Percentiles rank a stretch among this genome's conserved stretches.
Conservation (phyloP, 2,113 vertebrate genomes). For the Apodemus speciosus region DNA sequence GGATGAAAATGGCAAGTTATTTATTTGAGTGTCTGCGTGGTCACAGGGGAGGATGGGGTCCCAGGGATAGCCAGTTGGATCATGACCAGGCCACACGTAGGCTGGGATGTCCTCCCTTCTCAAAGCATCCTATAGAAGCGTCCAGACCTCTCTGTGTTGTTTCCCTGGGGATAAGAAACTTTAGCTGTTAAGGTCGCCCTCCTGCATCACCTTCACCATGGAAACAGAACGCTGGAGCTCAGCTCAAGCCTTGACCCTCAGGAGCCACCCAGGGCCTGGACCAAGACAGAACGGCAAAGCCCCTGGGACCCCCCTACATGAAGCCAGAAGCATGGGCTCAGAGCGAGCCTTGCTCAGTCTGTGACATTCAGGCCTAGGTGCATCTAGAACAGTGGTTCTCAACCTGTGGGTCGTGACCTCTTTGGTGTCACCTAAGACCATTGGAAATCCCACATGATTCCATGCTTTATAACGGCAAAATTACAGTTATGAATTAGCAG, state of each 20-base stretch:
- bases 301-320: background rate
- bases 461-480: background rate
- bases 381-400: background rate
- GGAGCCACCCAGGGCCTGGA: background rate
- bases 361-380: background rate
- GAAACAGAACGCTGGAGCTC: background rate
- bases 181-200: background rate
- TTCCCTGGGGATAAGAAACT: background rate
- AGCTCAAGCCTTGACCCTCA: background rate
- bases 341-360: background rate
- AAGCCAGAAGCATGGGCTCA: background rate
- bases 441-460: background rate
- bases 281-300: background rate
- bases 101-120: background rate
- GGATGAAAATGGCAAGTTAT: slow-evolving; percentile 92
- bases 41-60: background rate
- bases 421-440: background rate
- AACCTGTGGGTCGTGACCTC: background rate
- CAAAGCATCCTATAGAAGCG: background rate
- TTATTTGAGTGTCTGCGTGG: background rate
- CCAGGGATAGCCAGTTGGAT: background rate
- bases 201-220: background rate
- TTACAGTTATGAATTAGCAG: background rate
- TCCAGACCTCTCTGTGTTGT: background rate
- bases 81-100: background rate